A percentile compares a stretch with the other conserved stretches of the same genome.
phyloP scores from a whole-genome alignment of 2,797 vertebrate genomes.

The Brachyrhaphis roseni region DNA sequence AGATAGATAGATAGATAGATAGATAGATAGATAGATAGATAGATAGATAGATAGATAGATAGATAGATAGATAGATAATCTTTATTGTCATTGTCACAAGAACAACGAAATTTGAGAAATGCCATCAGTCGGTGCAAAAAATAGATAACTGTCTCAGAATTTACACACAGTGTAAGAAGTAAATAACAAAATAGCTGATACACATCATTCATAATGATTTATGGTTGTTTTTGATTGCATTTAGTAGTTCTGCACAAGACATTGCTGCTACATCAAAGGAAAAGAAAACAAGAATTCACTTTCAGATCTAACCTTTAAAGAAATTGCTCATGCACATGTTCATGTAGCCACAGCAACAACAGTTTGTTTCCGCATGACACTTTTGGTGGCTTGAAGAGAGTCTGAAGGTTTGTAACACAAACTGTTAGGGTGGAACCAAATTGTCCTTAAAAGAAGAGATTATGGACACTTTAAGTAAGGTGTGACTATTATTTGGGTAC shows the following conservation, averaged over 20 bases:
- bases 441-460: background rate
- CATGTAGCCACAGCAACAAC: slow-evolving; percentile 26
- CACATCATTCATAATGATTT: no score
- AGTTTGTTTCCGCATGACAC: slow-evolving; percentile 45
- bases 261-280: background rate
- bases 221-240: no score
- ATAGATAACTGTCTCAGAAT: no score
- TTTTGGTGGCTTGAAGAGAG: slow-evolving; percentile 26
- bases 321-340: background rate
- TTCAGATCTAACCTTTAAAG: background rate
- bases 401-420: slow-evolving; percentile 20
- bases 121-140: no score
- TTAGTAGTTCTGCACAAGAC: background rate
- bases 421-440: background rate
- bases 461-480: background rate
- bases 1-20: no score
- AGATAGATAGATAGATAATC: no score
- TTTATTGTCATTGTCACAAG: no score
- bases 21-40: no score
- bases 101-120: no score
- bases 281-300: background rate
- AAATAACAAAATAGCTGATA: no score
- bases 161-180: no score
- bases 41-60: no score
- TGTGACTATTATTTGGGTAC: background rate